Base-by-base conservation (phyloP, 2,113 vertebrate species). In the Hippocampus zosterae region DNA sequence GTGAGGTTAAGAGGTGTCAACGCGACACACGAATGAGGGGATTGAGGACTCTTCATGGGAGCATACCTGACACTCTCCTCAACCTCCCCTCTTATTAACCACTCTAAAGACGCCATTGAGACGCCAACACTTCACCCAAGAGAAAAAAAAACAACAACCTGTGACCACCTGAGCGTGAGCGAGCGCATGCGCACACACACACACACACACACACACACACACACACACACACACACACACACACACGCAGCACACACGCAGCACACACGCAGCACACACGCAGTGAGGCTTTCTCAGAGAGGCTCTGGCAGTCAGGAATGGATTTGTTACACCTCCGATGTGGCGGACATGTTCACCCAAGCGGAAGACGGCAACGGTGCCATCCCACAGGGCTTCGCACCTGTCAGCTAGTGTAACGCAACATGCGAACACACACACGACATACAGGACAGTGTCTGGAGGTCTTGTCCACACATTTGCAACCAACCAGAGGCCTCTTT, bases 1-100 rank as follows among this genome's bases (percentile, higher is more conserved):
- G 88, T 82, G 81, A 88, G 90, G 89, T 90, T 90, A 92, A 91
- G 89, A 91, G 91, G 90, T 91, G 89, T 91, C 91, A 91, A 91
- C 88, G 85, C 75, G 79, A 84, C 48, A 65, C 62, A 53, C 79
- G 76, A 75, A 77, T 86, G 84, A 85, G 79, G 42, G 76, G 83
- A 85, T 88, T 8, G 75, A 92, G 90, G 87, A 88, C 90, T 87
- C 89, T 92, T 86, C 84, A 88, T 67, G 69, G 9, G 73, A 84
- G 84, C 72, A 79, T 2, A 67, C 76, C 84, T 80, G 85, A 85
- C 85, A 86, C 82, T 81, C 81, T 88, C 73, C 77, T 82, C 86
- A 80, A 82, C 87, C 87, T 85, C 88, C 86, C 71, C 85, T 83
- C 88, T 87, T 77, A 92, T 92, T 91, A 91, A 81, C 82, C 87